Conservation (phyloP, 1,140 invertebrate species). For the Macrosteles quadrilineatus region DNA sequence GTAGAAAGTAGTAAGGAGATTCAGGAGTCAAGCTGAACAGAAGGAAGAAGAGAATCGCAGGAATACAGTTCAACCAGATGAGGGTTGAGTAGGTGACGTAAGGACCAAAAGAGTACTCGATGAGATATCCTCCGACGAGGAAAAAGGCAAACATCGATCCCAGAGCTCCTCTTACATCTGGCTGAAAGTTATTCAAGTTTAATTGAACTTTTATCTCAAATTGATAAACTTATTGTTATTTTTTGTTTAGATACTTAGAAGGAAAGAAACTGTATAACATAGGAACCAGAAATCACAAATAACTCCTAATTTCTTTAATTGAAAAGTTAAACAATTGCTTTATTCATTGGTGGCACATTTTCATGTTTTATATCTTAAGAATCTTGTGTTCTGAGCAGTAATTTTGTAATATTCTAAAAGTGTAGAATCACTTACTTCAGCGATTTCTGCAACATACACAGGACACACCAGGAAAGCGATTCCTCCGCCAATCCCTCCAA, state of each 20-base stretch:
- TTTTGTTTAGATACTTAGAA: too few relatives aligned
- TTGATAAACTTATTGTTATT: too few relatives aligned
- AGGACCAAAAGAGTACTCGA: slow-evolving; percentile 74
- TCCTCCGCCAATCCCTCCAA: slow-evolving; percentile 68
- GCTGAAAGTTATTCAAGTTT: slow-evolving; percentile 34
- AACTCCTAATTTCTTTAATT: too few relatives aligned
- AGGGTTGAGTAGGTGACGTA: slow-evolving; percentile 66
- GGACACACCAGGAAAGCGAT: slow-evolving; percentile 75
- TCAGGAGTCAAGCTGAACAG: slow-evolving; percentile 28
- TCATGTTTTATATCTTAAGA: too few relatives aligned
- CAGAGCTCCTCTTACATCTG: slow-evolving; percentile 32
- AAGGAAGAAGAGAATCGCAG: slow-evolving; percentile 59
- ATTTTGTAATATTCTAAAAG: too few relatives aligned
- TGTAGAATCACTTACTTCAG: slow-evolving; percentile 69
- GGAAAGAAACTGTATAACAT: too few relatives aligned
- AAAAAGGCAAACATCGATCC: slow-evolving; percentile 83
- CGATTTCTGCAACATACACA: slow-evolving; percentile 86
- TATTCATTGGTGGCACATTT: too few relatives aligned
- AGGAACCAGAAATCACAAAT: too few relatives aligned
- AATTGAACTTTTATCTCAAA: too few relatives aligned
- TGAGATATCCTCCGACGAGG: slow-evolving; percentile 72
- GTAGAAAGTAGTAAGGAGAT: slow-evolving; percentile 32
- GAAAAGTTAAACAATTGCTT: too few relatives aligned
- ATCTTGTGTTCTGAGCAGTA: too few relatives aligned
- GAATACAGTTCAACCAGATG: slow-evolving; percentile 62